Conservation (phyloP, 2,113 vertebrate species). For the Rhinolophus ferrumequinum region DNA sequence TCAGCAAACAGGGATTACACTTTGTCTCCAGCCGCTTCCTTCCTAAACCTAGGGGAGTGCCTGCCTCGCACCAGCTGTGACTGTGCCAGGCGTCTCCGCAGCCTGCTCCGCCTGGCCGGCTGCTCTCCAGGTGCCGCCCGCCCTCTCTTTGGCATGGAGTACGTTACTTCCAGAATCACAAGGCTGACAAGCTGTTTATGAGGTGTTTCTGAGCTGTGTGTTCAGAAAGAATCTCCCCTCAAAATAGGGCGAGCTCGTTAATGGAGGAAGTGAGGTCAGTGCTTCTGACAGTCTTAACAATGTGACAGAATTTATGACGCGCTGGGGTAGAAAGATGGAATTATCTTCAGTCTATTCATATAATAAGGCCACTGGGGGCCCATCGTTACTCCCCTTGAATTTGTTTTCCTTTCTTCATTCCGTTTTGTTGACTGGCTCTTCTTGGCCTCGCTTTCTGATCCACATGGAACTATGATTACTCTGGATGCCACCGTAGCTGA, state of each 20-base stretch:
- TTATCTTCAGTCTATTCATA: constrained; percentile 90
- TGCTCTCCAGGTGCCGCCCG: background rate
- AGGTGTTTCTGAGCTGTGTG: constrained; percentile 32
- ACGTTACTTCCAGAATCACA: constrained; percentile 5
- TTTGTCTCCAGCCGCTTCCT: background rate
- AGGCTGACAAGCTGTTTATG: constrained; percentile 59
- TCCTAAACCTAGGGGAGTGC: background rate
- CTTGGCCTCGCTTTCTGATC: constrained; percentile 81
- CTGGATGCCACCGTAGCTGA: constrained; percentile 83
- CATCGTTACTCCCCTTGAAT: constrained; percentile 85
- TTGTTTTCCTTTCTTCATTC: constrained; percentile 88
- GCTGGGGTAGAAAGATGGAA: constrained; percentile 86
- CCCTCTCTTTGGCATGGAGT: background rate
- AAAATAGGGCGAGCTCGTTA: constrained; percentile 86
- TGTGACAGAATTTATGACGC: constrained; percentile 94
- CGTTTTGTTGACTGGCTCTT: constrained; percentile 87
- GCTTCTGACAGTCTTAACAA: constrained; percentile 91
- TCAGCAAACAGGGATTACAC: background rate
- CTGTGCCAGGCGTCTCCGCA: fast-evolving
- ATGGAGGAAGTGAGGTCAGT: constrained; percentile 90
- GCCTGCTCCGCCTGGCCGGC: background rate
- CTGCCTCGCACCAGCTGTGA: background rate
- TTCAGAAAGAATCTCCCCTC: constrained; percentile 64
- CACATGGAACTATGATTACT: constrained; percentile 84
- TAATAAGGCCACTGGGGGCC: constrained; percentile 95